These are phyloP conservation scores for Pagrus major DNA, from an alignment of 2,113 vertebrate species.

Conservation along the genomic window DNA sequence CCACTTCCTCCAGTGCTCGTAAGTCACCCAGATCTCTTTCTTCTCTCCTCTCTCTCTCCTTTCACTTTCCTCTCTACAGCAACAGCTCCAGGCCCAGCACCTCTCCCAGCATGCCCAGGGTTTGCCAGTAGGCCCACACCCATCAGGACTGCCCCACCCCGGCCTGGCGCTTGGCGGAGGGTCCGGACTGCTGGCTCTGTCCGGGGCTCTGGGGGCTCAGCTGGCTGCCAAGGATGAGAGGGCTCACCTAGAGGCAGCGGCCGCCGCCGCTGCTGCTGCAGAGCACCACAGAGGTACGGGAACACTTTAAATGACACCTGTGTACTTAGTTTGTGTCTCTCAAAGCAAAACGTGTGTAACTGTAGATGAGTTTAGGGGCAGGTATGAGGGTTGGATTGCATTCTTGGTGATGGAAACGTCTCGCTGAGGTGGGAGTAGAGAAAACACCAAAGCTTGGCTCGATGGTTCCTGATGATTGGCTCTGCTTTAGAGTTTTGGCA, in stretches of 20 bases:
- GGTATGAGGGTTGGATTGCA: slow-evolving; percentile 10
- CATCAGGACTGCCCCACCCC: slow-evolving; percentile 85
- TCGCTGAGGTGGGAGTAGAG: slow-evolving; percentile 10
- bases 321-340: background rate
- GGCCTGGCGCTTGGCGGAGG: slow-evolving; percentile 86
- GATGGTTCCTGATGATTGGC: slow-evolving; percentile 44
- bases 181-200: slow-evolving; percentile 89
- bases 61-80: slow-evolving; percentile 75
- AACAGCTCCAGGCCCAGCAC: slow-evolving; percentile 94
- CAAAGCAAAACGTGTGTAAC: slow-evolving; percentile 5
- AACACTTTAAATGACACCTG: background rate
- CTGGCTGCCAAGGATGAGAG: slow-evolving; percentile 90
- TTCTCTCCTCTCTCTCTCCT: slow-evolving; percentile 5
- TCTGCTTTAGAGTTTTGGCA: slow-evolving; percentile 55
- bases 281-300: slow-evolving; percentile 88
- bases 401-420: slow-evolving; percentile 30
- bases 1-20: slow-evolving; percentile 31
- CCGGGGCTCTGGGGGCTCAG: slow-evolving; percentile 89
- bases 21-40: slow-evolving; percentile 67
- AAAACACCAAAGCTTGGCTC: slow-evolving; percentile 36
- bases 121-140: slow-evolving; percentile 87
- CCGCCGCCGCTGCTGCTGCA: slow-evolving; percentile 72
- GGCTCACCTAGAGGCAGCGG: slow-evolving; percentile 83
- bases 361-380: background rate
- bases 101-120: slow-evolving; percentile 91